Percentiles rank a stretch among this genome's conserved stretches.
phyloP scores from a whole-genome alignment of 2,888 invertebrate genomes.

The Isoperla grammatica region DNA sequence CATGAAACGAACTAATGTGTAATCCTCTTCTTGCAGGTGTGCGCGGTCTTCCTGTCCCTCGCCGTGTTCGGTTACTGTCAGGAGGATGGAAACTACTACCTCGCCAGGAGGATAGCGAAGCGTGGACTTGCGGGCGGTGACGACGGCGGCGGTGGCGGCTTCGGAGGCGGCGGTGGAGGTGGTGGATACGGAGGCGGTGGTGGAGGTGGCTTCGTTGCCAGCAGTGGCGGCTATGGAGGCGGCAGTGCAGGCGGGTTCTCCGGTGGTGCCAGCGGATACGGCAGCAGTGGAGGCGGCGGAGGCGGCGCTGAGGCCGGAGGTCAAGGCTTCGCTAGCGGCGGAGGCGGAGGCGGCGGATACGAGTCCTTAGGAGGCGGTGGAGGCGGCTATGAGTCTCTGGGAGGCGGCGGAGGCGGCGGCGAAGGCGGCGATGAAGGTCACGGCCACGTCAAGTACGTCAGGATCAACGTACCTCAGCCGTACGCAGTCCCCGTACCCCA shows the following conservation, averaged over 20 bases:
- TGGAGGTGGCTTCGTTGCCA: conserved; percentile 29
- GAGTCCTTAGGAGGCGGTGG: conserved; percentile 18
- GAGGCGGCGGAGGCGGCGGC: conserved; percentile 40
- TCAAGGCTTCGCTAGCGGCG: conserved; percentile 37
- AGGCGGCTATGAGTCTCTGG: conserved; percentile 37
- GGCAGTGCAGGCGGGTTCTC: conserved; percentile 28
- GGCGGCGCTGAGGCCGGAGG: conserved; percentile 27
- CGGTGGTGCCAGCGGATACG: conserved; percentile 26
- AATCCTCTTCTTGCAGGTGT: background rate
- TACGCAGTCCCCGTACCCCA: conserved; percentile 54
- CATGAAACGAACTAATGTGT: too few relatives aligned
- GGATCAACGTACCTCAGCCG: conserved; percentile 58
- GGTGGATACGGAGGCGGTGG: conserved; percentile 24
- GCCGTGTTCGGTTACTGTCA: background rate
- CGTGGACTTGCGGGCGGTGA: background rate
- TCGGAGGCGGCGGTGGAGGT: background rate
- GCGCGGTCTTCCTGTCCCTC: background rate
- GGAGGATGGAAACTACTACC: background rate
- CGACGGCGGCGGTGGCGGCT: background rate
- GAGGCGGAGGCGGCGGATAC: conserved; percentile 34
- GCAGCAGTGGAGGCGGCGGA: conserved; percentile 29
- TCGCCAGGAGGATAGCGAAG: too few relatives aligned
- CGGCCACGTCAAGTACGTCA: conserved; percentile 58
- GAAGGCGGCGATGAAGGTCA: conserved; percentile 42
- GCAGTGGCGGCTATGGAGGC: conserved; percentile 32